Evolutionary conservation across 2,113 vertebrate genomes (phyloP).

Genomic region (Rousettus leschenaultii): DNA sequence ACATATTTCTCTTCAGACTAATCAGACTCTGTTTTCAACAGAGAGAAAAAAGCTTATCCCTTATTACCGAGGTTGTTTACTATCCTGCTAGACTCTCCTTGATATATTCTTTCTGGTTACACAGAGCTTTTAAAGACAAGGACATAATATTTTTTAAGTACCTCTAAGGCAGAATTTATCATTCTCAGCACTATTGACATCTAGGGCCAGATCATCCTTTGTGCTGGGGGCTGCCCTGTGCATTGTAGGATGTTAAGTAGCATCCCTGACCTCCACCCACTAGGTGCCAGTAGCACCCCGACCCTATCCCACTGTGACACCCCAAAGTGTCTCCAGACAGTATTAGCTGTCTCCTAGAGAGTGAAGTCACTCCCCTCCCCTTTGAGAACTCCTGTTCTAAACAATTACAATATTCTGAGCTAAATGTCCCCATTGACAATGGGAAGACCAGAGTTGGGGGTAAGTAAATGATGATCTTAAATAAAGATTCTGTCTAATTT

Average conservation of each 20-base stretch:
- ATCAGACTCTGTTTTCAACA: not conserved
- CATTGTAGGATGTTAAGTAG: not conserved
- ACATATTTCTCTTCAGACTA: not conserved
- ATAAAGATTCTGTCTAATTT: not conserved
- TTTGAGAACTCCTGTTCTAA: not conserved
- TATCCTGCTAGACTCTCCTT: not conserved
- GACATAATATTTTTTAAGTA: not conserved
- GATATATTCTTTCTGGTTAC: not conserved
- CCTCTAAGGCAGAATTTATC: not conserved
- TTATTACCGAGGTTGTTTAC: not conserved
- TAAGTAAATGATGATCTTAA: not conserved
- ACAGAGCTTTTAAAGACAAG: not conserved
- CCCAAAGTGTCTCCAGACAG: not conserved
- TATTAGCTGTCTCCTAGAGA: not conserved
- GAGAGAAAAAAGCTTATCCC: rapidly evolving
- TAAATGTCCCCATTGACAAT: not conserved
- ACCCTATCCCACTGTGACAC: not conserved
- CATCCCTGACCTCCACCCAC: not conserved
- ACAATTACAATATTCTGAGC: not conserved
- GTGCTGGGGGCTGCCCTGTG: not conserved
- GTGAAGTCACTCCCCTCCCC: not conserved
- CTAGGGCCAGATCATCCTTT: not conserved
- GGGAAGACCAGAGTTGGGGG: not conserved
- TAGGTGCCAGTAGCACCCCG: not conserved
- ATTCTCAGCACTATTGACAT: not conserved